A percentile compares a stretch with the other conserved stretches of the same genome.
These are phyloP conservation scores for Brachylomia viminalis DNA, from an alignment of 2,888 invertebrate species.

Conservation along the genomic window DNA sequence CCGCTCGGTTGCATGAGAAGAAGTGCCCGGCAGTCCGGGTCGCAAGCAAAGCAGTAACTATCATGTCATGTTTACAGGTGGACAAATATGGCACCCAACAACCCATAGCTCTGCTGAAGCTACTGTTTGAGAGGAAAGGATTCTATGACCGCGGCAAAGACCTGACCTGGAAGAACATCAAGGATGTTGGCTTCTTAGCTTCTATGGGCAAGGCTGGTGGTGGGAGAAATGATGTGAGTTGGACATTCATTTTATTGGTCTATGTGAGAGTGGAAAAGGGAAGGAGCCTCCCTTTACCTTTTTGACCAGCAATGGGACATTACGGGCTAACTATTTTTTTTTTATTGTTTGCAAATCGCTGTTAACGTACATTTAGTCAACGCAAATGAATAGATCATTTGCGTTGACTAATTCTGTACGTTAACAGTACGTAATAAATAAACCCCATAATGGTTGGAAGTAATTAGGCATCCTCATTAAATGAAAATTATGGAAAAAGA, in stretches of 20 bases:
- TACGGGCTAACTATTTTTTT: not conserved
- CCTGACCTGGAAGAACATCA: conserved; percentile 96
- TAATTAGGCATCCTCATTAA: no score
- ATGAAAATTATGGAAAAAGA: no score
- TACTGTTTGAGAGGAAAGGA: conserved; percentile 96
- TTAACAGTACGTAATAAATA: no score
- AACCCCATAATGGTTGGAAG: no score
- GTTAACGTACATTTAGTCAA: no score
- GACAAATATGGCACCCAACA: conserved; percentile 98
- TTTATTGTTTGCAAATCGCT: no score
- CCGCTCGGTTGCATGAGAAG: no score
- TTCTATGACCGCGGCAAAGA: conserved; percentile 97
- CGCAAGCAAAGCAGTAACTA: not conserved
- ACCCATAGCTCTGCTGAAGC: conserved; percentile 97
- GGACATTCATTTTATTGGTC: not conserved
- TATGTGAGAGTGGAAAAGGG: not conserved
- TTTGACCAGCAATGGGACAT: not conserved
- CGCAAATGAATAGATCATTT: no score
- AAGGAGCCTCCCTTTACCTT: not conserved
- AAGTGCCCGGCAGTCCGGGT: no score
- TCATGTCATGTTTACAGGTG: conserved; percentile 74
- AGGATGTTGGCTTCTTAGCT: conserved; percentile 95
- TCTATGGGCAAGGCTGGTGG: conserved; percentile 97
- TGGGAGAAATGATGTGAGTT: conserved; percentile 94
- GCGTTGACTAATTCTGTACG: no score